Conservation (phyloP, 1,140 invertebrate genomes). For the Lithobius niger region DNA sequence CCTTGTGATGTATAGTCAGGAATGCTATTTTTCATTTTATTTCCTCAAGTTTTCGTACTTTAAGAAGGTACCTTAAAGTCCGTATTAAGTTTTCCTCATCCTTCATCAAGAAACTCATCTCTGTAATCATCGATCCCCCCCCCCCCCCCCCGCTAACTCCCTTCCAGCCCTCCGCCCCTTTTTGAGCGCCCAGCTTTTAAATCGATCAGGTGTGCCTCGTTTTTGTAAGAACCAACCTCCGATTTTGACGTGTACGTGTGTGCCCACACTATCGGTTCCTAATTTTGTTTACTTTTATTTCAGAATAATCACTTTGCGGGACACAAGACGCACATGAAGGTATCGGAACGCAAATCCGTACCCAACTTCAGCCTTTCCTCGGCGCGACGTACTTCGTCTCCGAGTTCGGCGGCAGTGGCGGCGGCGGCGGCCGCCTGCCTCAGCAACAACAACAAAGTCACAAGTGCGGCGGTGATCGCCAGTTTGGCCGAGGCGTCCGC, state of each 20-base stretch:
- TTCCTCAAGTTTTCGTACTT: too few relatives aligned
- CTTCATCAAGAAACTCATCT: background rate
- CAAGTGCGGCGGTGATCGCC: too few relatives aligned
- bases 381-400: background rate
- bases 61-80: too few relatives aligned
- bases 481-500: too few relatives aligned
- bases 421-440: background rate
- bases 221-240: background rate
- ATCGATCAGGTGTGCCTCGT: background rate
- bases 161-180: background rate
- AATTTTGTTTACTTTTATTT: background rate
- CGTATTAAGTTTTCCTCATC: too few relatives aligned
- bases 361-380: background rate
- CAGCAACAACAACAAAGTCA: background rate
- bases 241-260: background rate
- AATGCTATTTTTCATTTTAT: too few relatives aligned
- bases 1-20: too few relatives aligned
- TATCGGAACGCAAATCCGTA: background rate
- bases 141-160: background rate
- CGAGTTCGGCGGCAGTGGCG: background rate
- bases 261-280: background rate
- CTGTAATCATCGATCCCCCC: background rate
- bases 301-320: background rate
- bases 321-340: slow-evolving; percentile 3
- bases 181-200: background rate